Percentiles rank a stretch among this genome's conserved stretches.
These are phyloP conservation scores for Abscondita cerata DNA, from an alignment of 2,888 invertebrate species.

Conservation along the genomic window DNA sequence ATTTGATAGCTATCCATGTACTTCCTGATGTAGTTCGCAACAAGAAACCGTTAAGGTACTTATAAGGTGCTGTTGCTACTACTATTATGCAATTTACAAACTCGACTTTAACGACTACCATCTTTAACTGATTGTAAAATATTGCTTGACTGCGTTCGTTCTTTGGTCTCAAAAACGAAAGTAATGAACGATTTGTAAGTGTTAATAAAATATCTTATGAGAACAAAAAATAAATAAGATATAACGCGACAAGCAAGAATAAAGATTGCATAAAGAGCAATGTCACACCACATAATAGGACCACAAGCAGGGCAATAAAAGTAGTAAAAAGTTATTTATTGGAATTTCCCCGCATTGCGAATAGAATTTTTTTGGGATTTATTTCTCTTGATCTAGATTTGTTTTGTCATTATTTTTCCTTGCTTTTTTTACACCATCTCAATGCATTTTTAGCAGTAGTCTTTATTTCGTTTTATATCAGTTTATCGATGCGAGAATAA, in stretches of 20 bases:
- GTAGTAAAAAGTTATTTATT: conserved; percentile 11
- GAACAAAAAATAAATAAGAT: not conserved
- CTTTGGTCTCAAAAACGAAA: too few relatives aligned
- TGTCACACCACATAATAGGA: conserved; percentile 12
- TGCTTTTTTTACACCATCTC: conserved; percentile 1
- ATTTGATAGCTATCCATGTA: conserved; percentile 16
- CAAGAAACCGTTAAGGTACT: conserved; percentile 24
- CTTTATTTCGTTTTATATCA: not conserved
- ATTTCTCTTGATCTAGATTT: conserved; percentile 9
- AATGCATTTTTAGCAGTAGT: conserved; percentile 7
- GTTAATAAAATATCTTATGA: conserved; percentile 2
- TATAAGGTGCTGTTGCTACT: conserved; percentile 21
- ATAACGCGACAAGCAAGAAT: conserved; percentile 1
- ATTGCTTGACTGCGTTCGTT: too few relatives aligned
- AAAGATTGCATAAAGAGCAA: conserved; percentile 6
- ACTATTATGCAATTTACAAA: conserved; percentile 15
- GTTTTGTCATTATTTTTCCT: conserved; percentile 10
- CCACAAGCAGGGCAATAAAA: conserved; percentile 7
- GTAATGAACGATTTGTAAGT: not conserved
- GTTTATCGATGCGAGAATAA: too few relatives aligned
- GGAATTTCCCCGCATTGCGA: conserved; percentile 7
- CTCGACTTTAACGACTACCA: conserved; percentile 15
- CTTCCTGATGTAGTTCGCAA: conserved; percentile 29
- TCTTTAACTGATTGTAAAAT: conserved; percentile 5
- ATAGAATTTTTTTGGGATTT: conserved; percentile 10